These are phyloP conservation scores for Cheilosia scutellata DNA, from an alignment of 2,888 invertebrate genomes.

Conservation along the genomic window DNA sequence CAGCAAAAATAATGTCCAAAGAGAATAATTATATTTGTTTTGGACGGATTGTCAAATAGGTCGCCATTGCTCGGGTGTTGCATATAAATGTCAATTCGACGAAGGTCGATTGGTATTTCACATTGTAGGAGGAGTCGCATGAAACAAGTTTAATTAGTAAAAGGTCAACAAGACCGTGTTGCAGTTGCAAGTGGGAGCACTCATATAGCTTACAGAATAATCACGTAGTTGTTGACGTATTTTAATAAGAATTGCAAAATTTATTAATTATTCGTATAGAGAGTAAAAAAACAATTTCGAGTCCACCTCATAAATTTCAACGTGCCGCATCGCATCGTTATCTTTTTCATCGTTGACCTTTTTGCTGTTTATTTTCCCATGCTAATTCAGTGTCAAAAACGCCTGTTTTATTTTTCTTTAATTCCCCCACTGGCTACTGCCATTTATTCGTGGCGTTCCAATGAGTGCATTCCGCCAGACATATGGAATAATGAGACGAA, in stretches of 20 bases:
- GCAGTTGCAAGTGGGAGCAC: constrained; percentile 37
- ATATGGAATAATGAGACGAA: constrained; percentile 21
- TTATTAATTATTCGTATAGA: too few relatives aligned
- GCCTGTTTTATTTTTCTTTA: background rate
- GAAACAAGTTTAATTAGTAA: constrained; percentile 28
- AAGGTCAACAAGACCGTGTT: constrained; percentile 53
- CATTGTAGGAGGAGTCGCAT: constrained; percentile 49
- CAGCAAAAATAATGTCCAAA: constrained; percentile 8
- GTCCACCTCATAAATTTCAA: background rate
- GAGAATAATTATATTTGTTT: constrained; percentile 16
- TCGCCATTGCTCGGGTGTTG: constrained; percentile 10
- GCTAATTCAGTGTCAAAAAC: constrained; percentile 53
- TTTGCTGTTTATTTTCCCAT: constrained; percentile 26
- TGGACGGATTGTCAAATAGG: constrained; percentile 40
- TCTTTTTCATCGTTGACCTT: constrained; percentile 53
- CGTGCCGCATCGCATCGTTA: background rate
- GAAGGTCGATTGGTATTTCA: constrained; percentile 58
- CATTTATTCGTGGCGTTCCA: constrained; percentile 50
- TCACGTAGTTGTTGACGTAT: background rate
- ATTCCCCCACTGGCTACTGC: constrained; percentile 1
- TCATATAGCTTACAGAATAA: constrained; percentile 22
- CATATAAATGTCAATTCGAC: constrained; percentile 16
- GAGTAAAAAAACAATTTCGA: too few relatives aligned
- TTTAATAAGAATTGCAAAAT: too few relatives aligned
- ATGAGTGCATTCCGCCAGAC: constrained; percentile 53